Evolutionary conservation across 1,140 invertebrate genomes (phyloP).

Genomic region (Octopus sinensis): DNA sequence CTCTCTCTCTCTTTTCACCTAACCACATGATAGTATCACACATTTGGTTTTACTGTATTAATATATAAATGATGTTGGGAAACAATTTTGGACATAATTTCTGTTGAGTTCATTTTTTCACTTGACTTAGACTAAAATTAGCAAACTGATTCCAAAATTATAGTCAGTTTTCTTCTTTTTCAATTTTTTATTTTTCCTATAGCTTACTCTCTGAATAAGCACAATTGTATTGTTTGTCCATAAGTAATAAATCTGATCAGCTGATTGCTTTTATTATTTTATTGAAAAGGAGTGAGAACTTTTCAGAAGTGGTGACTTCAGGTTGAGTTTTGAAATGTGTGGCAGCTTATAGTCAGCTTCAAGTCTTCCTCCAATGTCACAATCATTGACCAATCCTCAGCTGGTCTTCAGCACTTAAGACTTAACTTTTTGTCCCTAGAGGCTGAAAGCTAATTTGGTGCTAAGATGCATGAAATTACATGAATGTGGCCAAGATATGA

Average conservation of each 20-base stretch:
- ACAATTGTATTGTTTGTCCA: not conserved
- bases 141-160: not conserved
- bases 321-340: not conserved
- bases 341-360: not conserved
- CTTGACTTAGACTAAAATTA: not conserved
- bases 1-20: no score
- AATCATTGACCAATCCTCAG: not conserved
- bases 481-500: not conserved
- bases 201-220: not conserved
- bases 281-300: not conserved
- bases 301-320: not conserved
- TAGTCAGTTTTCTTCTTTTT: not conserved
- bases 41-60: no score
- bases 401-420: not conserved
- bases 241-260: not conserved
- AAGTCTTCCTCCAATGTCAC: not conserved
- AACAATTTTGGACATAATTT: no score
- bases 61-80: no score
- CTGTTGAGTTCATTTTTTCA: not conserved
- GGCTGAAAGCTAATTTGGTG: not conserved
- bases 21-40: no score
- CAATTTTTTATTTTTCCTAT: not conserved
- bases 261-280: no score
- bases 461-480: not conserved
- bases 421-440: not conserved